Percentiles rank a stretch among this genome's conserved stretches.
Evolutionary conservation across 2,797 vertebrate species (phyloP).

Genomic region (Bovichtus diacanthus): DNA sequence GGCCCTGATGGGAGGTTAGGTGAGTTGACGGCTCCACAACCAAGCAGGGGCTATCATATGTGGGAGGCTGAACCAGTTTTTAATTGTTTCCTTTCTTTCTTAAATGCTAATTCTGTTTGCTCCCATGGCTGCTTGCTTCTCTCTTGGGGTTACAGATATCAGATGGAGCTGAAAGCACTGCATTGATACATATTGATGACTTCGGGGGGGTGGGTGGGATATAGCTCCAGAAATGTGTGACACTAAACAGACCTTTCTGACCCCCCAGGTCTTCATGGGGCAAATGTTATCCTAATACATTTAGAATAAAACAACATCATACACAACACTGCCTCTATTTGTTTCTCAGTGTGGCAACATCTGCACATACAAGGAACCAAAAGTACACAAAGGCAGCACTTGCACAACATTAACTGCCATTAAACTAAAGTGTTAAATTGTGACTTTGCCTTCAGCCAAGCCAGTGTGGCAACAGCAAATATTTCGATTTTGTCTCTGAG

Average conservation of each 20-base stretch:
- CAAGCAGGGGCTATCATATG: conserved; percentile 29
- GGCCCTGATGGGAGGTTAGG: conserved; percentile 26
- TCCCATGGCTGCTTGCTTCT: conserved; percentile 15
- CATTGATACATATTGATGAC: conserved; percentile 11
- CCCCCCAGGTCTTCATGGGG: background rate
- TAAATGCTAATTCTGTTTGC: conserved; percentile 40
- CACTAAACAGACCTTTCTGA: background rate
- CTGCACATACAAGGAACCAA: background rate
- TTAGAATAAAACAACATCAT: background rate
- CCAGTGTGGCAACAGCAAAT: background rate
- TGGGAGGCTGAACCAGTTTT: conserved; percentile 37
- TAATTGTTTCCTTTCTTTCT: conserved; percentile 53
- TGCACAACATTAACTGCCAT: background rate
- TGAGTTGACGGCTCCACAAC: conserved; percentile 37
- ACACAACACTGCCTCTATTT: background rate
- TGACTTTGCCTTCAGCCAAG: background rate
- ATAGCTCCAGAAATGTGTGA: background rate
- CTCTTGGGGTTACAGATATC: conserved; percentile 31
- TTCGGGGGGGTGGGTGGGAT: no score
- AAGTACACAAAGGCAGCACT: background rate
- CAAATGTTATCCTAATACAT: background rate
- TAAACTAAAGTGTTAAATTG: background rate
- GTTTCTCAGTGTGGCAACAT: background rate
- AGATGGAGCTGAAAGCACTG: conserved; percentile 13
- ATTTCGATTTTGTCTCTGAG: background rate